These are phyloP conservation scores for Phyllostomus discolor DNA, from an alignment of 2,113 vertebrate genomes.

Conservation along the genomic window DNA sequence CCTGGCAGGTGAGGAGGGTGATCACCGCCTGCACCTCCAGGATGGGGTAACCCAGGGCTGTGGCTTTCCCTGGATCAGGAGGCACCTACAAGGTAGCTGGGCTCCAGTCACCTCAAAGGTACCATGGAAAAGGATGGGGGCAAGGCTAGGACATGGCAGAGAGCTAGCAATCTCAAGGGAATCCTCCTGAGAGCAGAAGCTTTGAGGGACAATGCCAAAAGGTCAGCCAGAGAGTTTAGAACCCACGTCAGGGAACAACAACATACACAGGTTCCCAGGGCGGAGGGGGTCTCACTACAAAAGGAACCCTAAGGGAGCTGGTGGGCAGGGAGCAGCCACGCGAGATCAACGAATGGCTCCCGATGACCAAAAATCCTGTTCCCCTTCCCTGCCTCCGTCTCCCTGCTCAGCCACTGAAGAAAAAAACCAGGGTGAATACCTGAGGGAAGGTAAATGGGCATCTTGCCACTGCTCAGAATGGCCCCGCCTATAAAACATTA, in stretches of 20 bases:
- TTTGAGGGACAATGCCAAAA: neutral
- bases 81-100: neutral
- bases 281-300: neutral
- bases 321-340: neutral
- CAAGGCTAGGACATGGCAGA: fast-evolving
- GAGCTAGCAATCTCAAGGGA: neutral
- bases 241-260: neutral
- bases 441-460: too few species aligned
- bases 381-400: neutral
- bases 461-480: neutral
- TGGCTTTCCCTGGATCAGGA: neutral
- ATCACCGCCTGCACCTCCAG: neutral
- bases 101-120: neutral
- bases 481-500: neutral
- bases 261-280: neutral
- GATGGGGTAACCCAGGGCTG: fast-evolving
- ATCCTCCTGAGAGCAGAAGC: neutral
- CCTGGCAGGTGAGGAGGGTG: neutral
- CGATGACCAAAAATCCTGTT: neutral
- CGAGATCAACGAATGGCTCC: neutral
- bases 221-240: neutral
- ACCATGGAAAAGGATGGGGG: neutral
- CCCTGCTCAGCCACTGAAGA: fast-evolving
- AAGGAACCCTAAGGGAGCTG: neutral
- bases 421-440: neutral